phyloP scores from a whole-genome alignment of 2,888 invertebrate species.

The Athalia circularis region DNA sequence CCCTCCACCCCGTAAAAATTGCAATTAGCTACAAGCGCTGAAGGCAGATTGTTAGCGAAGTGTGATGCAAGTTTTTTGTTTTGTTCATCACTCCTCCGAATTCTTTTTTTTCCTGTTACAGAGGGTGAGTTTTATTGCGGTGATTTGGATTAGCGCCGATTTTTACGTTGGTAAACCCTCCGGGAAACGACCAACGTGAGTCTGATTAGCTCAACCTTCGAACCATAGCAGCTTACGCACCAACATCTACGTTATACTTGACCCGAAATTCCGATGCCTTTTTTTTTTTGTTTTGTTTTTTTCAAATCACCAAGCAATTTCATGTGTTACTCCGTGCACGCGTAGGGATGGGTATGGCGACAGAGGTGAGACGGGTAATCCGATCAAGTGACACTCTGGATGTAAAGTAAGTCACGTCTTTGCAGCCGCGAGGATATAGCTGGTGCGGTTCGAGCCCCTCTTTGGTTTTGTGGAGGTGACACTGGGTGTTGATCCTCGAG shows the following conservation, averaged over 20 bases:
- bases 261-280: not conserved
- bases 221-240: too few relatives aligned
- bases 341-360: not conserved
- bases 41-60: conserved; percentile 50
- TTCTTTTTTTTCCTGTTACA: conserved; percentile 42
- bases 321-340: not conserved
- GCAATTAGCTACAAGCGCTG: conserved; percentile 48
- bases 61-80: conserved; percentile 44
- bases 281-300: not conserved
- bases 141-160: conserved; percentile 38
- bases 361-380: conserved; percentile 1
- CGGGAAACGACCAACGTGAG: not conserved
- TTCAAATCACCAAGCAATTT: not conserved
- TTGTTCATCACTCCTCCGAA: conserved; percentile 61
- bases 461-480: too few relatives aligned
- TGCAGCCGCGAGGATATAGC: not conserved
- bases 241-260: too few relatives aligned
- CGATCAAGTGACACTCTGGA: conserved; percentile 34
- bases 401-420: conserved; percentile 41
- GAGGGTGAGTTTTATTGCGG: conserved; percentile 32
- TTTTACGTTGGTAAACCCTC: conserved; percentile 4
- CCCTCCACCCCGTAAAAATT: conserved; percentile 48
- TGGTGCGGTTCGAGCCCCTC: not conserved
- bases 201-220: not conserved
- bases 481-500: conserved; percentile 34